Percentiles rank a stretch among this genome's conserved stretches.
Evolutionary conservation across 2,888 invertebrate genomes (phyloP).

Genomic region (Lathronympha strigana): DNA sequence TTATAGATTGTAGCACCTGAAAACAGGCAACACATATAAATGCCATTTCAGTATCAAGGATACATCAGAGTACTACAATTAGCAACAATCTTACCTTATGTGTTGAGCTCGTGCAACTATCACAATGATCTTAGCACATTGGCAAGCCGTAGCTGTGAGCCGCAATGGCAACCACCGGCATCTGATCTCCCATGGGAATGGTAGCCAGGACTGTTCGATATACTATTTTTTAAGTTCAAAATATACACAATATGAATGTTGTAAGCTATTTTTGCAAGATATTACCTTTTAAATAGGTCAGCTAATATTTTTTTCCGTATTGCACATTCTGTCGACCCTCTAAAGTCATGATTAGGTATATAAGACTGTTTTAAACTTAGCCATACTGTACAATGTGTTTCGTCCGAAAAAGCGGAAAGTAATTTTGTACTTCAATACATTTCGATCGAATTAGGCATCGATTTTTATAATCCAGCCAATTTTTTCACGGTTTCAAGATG

Average conservation of each 20-base stretch:
- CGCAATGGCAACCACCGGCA: slow-evolving; percentile 74
- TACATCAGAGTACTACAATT: slow-evolving; percentile 55
- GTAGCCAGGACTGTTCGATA: slow-evolving; percentile 1
- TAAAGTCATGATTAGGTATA: too few species aligned
- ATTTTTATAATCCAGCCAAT: too few species aligned
- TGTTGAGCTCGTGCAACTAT: slow-evolving; percentile 76
- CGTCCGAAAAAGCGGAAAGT: too few species aligned
- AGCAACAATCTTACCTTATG: slow-evolving; percentile 66
- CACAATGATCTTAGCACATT: slow-evolving; percentile 68
- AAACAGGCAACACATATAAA: background rate
- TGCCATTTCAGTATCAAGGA: background rate
- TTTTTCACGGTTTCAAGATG: too few species aligned
- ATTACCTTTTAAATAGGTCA: background rate
- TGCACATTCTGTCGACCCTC: too few species aligned
- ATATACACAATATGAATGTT: slow-evolving; percentile 2
- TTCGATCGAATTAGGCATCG: too few species aligned
- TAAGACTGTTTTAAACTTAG: too few species aligned
- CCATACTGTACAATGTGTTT: too few species aligned
- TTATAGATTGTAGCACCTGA: too few species aligned
- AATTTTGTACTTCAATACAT: too few species aligned
- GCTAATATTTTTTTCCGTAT: too few species aligned
- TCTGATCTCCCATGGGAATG: slow-evolving; percentile 35
- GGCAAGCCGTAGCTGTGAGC: slow-evolving; percentile 72
- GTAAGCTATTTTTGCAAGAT: background rate
- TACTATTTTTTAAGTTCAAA: slow-evolving; percentile 13